These are phyloP conservation scores for Mayetiola destructor DNA, from an alignment of 2,888 invertebrate genomes.

Conservation along the genomic window DNA sequence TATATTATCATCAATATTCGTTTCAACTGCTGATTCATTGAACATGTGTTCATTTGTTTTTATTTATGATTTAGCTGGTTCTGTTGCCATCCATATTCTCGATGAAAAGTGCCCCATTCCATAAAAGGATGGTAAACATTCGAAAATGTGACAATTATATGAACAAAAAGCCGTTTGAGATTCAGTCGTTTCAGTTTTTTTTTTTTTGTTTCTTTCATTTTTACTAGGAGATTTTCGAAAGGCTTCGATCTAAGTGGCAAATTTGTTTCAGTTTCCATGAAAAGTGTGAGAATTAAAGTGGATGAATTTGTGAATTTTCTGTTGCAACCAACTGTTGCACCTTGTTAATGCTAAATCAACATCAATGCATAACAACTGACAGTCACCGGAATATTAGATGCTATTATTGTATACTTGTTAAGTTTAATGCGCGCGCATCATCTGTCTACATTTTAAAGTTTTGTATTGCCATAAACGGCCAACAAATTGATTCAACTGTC, in stretches of 20 bases:
- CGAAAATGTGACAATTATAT: not conserved
- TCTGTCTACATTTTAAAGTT: not conserved
- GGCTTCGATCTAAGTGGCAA: too few species aligned
- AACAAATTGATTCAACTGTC: too few species aligned
- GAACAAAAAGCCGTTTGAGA: not conserved
- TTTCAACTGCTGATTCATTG: too few species aligned
- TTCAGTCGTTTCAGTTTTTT: not conserved
- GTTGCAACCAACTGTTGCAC: not conserved
- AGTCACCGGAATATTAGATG: not conserved
- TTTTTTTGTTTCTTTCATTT: not conserved
- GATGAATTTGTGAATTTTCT: not conserved
- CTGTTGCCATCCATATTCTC: not conserved
- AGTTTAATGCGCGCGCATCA: constrained; percentile 1
- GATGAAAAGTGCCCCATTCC: too few species aligned
- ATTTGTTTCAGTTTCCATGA: too few species aligned
- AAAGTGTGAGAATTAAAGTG: not conserved
- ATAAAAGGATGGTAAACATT: not conserved
- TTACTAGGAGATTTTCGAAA: too few species aligned
- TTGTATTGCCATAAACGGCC: too few species aligned
- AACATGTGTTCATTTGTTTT: too few species aligned
- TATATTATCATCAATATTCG: too few species aligned
- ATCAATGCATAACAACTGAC: too few species aligned
- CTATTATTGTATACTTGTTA: constrained; percentile 1
- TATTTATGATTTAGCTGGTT: too few species aligned
- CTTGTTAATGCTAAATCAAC: too few species aligned